These are phyloP conservation scores for Ranitomeya imitator DNA, from an alignment of 2,113 vertebrate species.

Conservation along the genomic window DNA sequence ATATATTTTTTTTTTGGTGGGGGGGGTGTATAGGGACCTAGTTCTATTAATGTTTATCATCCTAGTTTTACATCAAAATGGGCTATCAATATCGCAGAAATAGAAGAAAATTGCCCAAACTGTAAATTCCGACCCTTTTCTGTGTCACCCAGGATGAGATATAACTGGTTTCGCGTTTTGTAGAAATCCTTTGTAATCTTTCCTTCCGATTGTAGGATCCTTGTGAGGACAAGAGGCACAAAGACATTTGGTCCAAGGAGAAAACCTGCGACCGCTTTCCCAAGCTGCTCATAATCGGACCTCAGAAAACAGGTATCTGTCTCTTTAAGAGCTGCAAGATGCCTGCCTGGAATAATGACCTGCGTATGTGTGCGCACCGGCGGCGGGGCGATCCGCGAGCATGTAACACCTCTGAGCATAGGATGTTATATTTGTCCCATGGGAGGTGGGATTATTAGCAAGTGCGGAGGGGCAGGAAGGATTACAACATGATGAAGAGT, in stretches of 20 bases:
- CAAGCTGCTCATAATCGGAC: slow-evolving; percentile 93
- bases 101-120: too few species aligned
- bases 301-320: slow-evolving; percentile 91
- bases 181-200: background rate
- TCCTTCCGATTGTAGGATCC: slow-evolving; percentile 81
- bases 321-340: slow-evolving; percentile 43
- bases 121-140: background rate
- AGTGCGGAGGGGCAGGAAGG: slow-evolving; percentile 32
- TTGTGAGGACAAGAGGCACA: slow-evolving; percentile 97
- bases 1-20: too few species aligned
- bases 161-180: too few species aligned
- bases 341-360: slow-evolving; percentile 48
- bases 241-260: slow-evolving; percentile 99
- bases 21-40: too few species aligned
- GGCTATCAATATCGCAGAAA: too few species aligned
- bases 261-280: slow-evolving; percentile 98
- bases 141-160: background rate
- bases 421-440: slow-evolving; percentile 19
- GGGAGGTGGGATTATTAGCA: slow-evolving; percentile 41
- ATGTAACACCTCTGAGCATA: background rate
- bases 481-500: slow-evolving; percentile 42
- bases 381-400: background rate
- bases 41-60: background rate
- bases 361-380: background rate
- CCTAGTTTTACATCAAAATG: too few species aligned